Conservation (phyloP, 1,140 invertebrate genomes). For the Tribolium madens region DNA sequence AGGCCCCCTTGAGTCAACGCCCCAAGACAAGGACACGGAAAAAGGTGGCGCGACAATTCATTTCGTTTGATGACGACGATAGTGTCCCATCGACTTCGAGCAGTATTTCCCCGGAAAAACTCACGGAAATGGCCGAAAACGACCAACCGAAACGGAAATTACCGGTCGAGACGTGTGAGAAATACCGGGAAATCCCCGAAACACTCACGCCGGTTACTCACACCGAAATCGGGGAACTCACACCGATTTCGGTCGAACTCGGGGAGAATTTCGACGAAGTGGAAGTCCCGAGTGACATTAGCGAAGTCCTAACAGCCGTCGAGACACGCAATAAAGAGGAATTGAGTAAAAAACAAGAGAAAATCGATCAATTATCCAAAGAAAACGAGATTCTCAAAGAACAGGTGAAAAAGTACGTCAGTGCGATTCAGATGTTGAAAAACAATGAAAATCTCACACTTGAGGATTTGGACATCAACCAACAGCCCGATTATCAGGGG, state of each 20-base stretch:
- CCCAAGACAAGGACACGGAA: slow-evolving; percentile 56
- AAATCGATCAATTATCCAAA: slow-evolving; percentile 67
- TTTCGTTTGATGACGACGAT: slow-evolving; percentile 64
- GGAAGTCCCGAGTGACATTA: slow-evolving; percentile 64
- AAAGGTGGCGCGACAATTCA: slow-evolving; percentile 62
- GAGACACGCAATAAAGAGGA: slow-evolving; percentile 63
- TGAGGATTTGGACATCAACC: slow-evolving; percentile 63
- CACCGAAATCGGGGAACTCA: slow-evolving; percentile 67
- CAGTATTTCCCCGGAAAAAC: slow-evolving; percentile 54
- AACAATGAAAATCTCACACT: slow-evolving; percentile 68
- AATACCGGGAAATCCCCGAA: slow-evolving; percentile 59
- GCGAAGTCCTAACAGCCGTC: slow-evolving; percentile 61
- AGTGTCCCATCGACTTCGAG: slow-evolving; percentile 61
- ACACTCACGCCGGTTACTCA: slow-evolving; percentile 67
- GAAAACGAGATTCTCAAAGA: slow-evolving; percentile 91
- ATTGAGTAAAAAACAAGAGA: slow-evolving; percentile 56
- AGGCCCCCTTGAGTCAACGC: slow-evolving; percentile 62
- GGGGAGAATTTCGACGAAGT: slow-evolving; percentile 57
- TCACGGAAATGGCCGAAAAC: slow-evolving; percentile 15
- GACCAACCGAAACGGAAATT: slow-evolving; percentile 52
- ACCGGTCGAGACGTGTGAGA: slow-evolving; percentile 61
- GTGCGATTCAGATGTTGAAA: slow-evolving; percentile 86
- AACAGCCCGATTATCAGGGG: slow-evolving; percentile 70
- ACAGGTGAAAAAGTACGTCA: slow-evolving; percentile 90
- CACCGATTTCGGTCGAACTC: slow-evolving; percentile 65